These are phyloP conservation scores for Pocillopora verrucosa DNA, from an alignment of 64 coral and sea anemone species.

Conservation along the genomic window DNA sequence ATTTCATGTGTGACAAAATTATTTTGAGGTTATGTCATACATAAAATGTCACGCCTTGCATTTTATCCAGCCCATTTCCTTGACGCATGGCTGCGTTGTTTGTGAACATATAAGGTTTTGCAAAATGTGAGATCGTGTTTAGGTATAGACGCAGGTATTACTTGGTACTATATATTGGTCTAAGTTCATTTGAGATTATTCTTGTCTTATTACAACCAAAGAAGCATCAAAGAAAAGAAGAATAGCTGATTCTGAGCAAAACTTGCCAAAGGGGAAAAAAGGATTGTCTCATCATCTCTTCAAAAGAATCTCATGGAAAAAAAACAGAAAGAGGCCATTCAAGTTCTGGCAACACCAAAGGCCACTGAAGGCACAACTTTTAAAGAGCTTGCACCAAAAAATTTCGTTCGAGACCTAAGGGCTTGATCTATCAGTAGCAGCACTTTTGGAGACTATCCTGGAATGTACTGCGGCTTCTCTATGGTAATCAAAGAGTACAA, in stretches of 20 bases:
- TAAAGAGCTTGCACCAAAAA: neutral
- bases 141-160: no score
- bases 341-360: neutral
- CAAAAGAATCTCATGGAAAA: neutral
- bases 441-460: constrained; percentile 33
- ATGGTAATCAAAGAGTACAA: constrained; percentile 31
- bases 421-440: constrained; percentile 24
- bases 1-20: no score
- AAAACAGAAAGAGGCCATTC: neutral
- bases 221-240: neutral
- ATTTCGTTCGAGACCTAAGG: neutral
- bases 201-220: neutral
- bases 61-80: no score
- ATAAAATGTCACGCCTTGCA: no score
- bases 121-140: no score
- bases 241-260: neutral
- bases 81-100: no score
- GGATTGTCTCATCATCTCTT: neutral
- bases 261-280: neutral
- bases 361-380: neutral
- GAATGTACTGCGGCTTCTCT: neutral
- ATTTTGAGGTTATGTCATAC: no score
- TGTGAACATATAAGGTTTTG: no score
- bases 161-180: no score
- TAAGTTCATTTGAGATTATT: neutral